Conservation (phyloP, 2,888 invertebrate species). For the Eupithecia vulgata region DNA sequence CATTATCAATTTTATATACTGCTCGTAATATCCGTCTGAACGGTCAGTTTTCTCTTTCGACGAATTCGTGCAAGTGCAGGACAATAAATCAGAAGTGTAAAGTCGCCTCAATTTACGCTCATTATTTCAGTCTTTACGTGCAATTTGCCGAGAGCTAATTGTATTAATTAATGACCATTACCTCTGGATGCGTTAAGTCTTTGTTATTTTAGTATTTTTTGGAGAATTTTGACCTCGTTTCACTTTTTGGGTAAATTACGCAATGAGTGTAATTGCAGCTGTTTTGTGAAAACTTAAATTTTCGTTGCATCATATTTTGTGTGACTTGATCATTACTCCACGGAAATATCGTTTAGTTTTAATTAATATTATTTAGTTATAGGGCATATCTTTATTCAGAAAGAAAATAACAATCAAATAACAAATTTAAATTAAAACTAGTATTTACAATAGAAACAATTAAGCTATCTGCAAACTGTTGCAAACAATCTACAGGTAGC, state of each 20-base stretch:
- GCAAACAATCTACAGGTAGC: no score
- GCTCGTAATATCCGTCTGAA: conserved; percentile 76
- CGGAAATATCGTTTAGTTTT: background rate
- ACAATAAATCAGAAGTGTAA: conserved; percentile 84
- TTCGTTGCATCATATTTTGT: conserved; percentile 16
- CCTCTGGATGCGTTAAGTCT: conserved; percentile 71
- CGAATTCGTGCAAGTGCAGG: conserved; percentile 80
- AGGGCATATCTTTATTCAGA: no score
- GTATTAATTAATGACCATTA: conserved; percentile 82
- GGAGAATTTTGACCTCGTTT: conserved; percentile 58
- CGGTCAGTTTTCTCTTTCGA: conserved; percentile 83
- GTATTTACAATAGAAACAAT: no score
- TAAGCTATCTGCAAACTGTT: no score
- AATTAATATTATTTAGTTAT: no score
- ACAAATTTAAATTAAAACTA: no score
- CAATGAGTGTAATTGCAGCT: conserved; percentile 23
- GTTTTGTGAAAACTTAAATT: conserved; percentile 19
- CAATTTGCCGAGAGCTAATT: conserved; percentile 82
- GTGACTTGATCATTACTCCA: background rate
- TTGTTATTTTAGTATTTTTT: conserved; percentile 65
- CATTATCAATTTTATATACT: conserved; percentile 80
- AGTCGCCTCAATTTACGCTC: conserved; percentile 82
- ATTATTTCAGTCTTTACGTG: conserved; percentile 80
- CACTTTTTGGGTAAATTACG: conserved; percentile 45
- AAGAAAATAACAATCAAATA: no score